Conservation (phyloP, 2,113 vertebrate species). For the Ibidorhyncha struthersii region DNA sequence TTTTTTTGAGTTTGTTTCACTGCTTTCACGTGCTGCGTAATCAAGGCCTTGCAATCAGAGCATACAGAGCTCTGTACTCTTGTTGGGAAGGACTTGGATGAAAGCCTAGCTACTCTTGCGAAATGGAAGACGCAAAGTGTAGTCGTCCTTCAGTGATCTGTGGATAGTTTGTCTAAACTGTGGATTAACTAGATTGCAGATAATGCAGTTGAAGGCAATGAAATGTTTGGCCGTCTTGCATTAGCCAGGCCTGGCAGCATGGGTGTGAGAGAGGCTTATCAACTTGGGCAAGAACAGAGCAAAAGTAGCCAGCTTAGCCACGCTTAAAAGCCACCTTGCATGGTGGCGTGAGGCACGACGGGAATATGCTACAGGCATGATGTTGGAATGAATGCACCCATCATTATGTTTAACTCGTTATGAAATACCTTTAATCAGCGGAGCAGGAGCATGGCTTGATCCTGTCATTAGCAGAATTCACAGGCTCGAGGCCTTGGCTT, state of each 20-base stretch:
- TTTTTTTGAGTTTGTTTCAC: neutral
- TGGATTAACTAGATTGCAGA: neutral
- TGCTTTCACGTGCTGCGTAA: neutral
- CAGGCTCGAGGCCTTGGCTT: neutral
- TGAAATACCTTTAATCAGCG: neutral
- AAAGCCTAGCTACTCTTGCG: neutral
- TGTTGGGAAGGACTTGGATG: neutral
- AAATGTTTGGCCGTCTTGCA: neutral
- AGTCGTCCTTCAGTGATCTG: neutral
- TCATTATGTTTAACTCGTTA: neutral
- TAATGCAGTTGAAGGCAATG: neutral
- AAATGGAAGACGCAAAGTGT: neutral
- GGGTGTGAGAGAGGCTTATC: neutral
- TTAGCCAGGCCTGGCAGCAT: neutral
- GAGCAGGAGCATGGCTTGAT: neutral
- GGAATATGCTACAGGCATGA: neutral
- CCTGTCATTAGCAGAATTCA: neutral
- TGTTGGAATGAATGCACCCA: neutral
- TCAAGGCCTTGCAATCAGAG: neutral
- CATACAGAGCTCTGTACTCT: neutral
- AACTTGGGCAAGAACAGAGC: neutral
- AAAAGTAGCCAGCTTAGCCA: neutral
- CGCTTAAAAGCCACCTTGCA: neutral
- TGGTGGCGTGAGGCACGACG: neutral
- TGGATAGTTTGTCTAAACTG: neutral